phyloP scores from a whole-genome alignment of 2,888 invertebrate genomes.

The Chrysolina americana region DNA sequence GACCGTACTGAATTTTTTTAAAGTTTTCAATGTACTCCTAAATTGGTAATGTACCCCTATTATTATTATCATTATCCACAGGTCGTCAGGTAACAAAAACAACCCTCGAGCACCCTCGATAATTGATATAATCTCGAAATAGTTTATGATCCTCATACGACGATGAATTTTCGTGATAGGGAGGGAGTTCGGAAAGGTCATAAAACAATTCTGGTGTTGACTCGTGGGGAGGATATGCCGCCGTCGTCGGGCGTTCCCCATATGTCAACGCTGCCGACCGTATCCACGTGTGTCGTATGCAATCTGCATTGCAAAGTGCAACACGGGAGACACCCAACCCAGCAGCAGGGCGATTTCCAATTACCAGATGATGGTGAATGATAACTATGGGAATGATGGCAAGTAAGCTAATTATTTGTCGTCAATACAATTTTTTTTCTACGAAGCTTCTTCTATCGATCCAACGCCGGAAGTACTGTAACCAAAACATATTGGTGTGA shows the following conservation, averaged over 20 bases:
- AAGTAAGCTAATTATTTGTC: no score
- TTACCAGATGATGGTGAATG: background rate
- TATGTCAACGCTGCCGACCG: conserved; percentile 7
- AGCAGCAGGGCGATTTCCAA: background rate
- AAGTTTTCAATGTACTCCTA: no score
- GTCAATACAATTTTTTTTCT: no score
- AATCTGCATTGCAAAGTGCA: conserved; percentile 18
- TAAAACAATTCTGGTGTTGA: conserved; percentile 14
- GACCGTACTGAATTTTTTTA: no score
- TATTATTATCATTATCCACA: no score
- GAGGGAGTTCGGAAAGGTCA: background rate
- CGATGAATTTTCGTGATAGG: background rate
- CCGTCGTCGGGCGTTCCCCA: conserved; percentile 5
- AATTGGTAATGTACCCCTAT: no score
- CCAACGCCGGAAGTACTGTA: no score
- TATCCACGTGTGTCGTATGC: background rate
- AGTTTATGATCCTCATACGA: background rate
- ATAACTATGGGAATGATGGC: no score
- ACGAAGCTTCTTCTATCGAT: no score
- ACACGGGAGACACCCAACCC: background rate
- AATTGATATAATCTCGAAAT: background rate
- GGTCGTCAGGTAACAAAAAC: no score
- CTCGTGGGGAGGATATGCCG: background rate
- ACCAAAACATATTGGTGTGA: no score
- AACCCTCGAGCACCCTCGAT: no score